Conservation (phyloP, 1,140 invertebrate genomes). For the Megalonaias nervosa region DNA sequence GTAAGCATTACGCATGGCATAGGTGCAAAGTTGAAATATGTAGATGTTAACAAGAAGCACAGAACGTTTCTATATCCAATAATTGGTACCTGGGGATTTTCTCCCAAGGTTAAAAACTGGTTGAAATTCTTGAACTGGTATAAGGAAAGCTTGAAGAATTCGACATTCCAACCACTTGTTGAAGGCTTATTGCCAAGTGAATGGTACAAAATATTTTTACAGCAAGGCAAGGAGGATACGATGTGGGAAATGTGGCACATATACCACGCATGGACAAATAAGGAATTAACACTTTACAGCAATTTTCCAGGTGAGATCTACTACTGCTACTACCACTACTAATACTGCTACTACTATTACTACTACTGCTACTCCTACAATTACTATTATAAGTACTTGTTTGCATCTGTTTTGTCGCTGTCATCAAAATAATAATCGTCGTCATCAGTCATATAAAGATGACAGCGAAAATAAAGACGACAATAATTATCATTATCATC, state of each 20-base stretch:
- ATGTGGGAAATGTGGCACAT: slow-evolving; percentile 35
- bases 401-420: too few relatives aligned
- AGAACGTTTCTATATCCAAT: slow-evolving; percentile 30
- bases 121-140: slow-evolving; percentile 13
- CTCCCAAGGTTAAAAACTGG: slow-evolving; percentile 24
- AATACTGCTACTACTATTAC: too few relatives aligned
- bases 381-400: too few relatives aligned
- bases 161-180: background rate
- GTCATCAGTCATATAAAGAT: too few relatives aligned
- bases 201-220: slow-evolving; percentile 12
- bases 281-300: slow-evolving; percentile 20
- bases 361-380: too few relatives aligned
- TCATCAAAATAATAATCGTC: too few relatives aligned
- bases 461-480: too few relatives aligned
- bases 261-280: slow-evolving; percentile 3
- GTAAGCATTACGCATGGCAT: slow-evolving; percentile 45
- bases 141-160: background rate
- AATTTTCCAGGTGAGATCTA: slow-evolving; percentile 23
- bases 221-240: slow-evolving; percentile 1
- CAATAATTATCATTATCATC: too few relatives aligned
- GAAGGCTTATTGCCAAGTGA: background rate
- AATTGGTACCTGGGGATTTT: slow-evolving; percentile 26
- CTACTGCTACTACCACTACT: background rate
- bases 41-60: slow-evolving; percentile 8
- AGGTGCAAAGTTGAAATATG: slow-evolving; percentile 1